A percentile compares a stretch with the other conserved stretches of the same genome.
These are phyloP conservation scores for Ophiothrix spiculata DNA, from an alignment of 35 echinoderm and acorn worm species.

Conservation along the genomic window DNA sequence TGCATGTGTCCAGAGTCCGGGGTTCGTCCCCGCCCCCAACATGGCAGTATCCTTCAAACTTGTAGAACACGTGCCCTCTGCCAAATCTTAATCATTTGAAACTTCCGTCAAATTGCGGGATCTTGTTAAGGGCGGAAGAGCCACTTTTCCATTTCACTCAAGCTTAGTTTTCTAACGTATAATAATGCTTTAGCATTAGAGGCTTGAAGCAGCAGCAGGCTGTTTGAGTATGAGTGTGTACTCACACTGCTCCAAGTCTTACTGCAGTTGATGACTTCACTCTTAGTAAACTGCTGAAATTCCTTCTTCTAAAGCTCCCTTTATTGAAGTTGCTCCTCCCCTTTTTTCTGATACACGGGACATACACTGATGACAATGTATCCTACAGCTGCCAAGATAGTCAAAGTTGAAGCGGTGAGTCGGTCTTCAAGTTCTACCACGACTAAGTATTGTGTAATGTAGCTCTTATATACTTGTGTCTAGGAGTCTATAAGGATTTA, in stretches of 20 bases:
- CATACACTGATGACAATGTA: conserved; percentile 46
- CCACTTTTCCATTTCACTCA: neutral
- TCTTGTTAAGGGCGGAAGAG: neutral
- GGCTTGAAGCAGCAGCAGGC: neutral
- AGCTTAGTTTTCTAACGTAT: no score
- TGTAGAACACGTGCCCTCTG: conserved; percentile 7
- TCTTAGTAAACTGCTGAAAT: neutral
- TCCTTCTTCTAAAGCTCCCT: neutral
- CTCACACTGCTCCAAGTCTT: conserved; percentile 20
- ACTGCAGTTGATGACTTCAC: conserved; percentile 8
- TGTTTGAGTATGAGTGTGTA: conserved; percentile 5
- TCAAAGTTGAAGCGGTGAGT: conserved; percentile 72
- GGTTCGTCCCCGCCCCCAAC: no score
- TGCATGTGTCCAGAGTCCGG: no score
- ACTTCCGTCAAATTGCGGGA: neutral
- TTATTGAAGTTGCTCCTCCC: neutral
- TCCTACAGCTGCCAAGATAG: conserved; percentile 54
- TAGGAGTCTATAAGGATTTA: neutral
- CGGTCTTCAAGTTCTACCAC: neutral
- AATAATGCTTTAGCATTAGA: neutral
- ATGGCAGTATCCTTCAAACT: no score
- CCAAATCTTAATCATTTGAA: neutral
- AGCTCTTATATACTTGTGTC: neutral
- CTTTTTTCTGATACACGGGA: conserved; percentile 9
- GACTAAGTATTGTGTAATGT: neutral